Evolutionary conservation across 2,797 vertebrate genomes (phyloP), one percentile per base, ranked within the genome.

Genomic region (Alfaro cultratus): DNA sequence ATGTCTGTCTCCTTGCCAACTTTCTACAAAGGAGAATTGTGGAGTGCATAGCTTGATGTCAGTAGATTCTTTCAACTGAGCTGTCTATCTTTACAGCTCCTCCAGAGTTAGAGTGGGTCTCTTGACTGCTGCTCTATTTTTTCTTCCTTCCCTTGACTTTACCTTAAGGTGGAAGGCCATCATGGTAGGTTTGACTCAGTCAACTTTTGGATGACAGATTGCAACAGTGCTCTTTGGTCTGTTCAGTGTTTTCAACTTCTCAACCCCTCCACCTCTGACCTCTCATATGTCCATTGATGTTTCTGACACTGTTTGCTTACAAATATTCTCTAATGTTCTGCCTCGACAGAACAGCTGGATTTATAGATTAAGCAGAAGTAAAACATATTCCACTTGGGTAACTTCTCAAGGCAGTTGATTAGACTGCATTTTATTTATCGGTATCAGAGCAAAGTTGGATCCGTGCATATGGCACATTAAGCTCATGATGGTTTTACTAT

Each of bases 321-420:
- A 12, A 26, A 26, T 43, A 21, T 80, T 80, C 70, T 80, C 41
- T 71, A 21, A 36, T 64, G 60, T 34, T 64, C 34, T 43, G 21
- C 12, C 23, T 70, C 7, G 21, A 68, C 18, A 41, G 11, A 41
- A 70, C 67, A 70, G 39, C 23, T 70, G 26, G 3, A 68, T 41
- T 43, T 26, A 68, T 41, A 68, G 12, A 41, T 26, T 64, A 18
- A 26, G 57, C 57, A 34, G 62, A 64, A 5, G 34, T 18, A 64
- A 64, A 64, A 36, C 8, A 36, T 62, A 34, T 64, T 34, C 31
- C 18, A 21, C 31, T 36, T 64, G 29, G 10, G 8, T 18, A 29
- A 64, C 15, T 18, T 64, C 12, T 64, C 7, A 36, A 36, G 31
- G 60, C 15, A 39, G 34, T 68, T 26, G 0, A 41, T 68, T 23